Evolutionary conservation across 2,797 vertebrate genomes (phyloP).

Genomic region (Alexandromys oeconomus): DNA sequence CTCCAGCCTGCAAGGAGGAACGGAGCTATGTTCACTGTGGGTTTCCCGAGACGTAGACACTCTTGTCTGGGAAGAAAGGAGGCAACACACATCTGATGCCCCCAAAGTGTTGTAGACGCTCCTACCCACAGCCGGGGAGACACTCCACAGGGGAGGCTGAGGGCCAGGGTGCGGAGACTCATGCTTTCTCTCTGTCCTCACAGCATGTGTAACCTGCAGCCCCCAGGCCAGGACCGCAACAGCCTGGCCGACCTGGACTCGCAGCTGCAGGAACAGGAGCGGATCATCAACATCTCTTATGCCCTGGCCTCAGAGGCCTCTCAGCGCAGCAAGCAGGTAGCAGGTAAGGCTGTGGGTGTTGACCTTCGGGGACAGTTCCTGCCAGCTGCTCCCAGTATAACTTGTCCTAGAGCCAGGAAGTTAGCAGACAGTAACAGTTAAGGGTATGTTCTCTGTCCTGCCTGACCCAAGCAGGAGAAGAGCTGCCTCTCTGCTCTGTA

Average conservation of each 20-base stretch:
- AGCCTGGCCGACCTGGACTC: conserved; percentile 91
- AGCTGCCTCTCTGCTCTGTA: neutral
- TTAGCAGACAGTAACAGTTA: neutral
- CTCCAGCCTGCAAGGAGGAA: neutral
- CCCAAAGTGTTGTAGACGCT: neutral
- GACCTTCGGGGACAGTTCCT: neutral
- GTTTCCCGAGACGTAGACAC: neutral
- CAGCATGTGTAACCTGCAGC: conserved; percentile 94
- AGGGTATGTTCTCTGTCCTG: neutral
- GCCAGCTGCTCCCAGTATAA: neutral
- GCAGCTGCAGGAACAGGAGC: conserved; percentile 96
- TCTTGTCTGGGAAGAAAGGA: neutral
- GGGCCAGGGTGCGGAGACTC: rapidly evolving
- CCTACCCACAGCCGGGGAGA: neutral
- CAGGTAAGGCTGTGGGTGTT: conserved; percentile 90
- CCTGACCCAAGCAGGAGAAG: no score
- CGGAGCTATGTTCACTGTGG: neutral
- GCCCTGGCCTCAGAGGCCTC: conserved; percentile 98
- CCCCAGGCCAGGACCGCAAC: conserved; percentile 89
- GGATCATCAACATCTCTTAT: conserved; percentile 98
- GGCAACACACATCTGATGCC: neutral
- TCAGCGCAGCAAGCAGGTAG: conserved; percentile 97
- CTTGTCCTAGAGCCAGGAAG: neutral
- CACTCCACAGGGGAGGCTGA: neutral
- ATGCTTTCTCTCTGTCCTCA: neutral